Evolutionary conservation across 35 echinoderm and acorn worm genomes (phyloP).

Genomic region (Anneissia japonica): DNA sequence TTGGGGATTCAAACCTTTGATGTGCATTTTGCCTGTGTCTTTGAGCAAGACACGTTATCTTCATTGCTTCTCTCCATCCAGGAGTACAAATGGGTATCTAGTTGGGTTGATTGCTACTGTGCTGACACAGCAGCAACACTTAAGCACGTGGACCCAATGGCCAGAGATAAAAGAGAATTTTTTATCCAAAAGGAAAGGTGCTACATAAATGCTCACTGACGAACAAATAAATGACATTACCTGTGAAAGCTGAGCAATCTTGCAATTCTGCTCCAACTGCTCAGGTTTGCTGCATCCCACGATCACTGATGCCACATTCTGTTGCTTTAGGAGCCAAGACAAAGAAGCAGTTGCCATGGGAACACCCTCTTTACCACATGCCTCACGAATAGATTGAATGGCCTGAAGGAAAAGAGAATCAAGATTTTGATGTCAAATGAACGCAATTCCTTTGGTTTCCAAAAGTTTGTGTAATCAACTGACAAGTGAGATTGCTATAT

Average conservation of each 20-base stretch:
- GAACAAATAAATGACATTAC: too few relatives aligned
- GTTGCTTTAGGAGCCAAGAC: constrained; percentile 34
- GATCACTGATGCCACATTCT: constrained; percentile 34
- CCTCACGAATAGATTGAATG: constrained; percentile 25
- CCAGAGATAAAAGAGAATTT: not conserved
- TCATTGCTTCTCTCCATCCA: too few relatives aligned
- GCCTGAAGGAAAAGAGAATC: constrained; percentile 15
- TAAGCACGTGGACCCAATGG: not conserved
- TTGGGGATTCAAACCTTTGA: too few relatives aligned
- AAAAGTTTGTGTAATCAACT: too few relatives aligned
- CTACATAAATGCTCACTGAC: too few relatives aligned
- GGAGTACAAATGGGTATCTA: too few relatives aligned
- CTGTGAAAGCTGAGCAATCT: constrained; percentile 38
- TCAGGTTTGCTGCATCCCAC: constrained; percentile 38
- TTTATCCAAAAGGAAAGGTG: not conserved
- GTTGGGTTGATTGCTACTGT: too few relatives aligned
- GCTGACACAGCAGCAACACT: not conserved
- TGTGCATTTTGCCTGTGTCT: too few relatives aligned
- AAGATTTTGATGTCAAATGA: too few relatives aligned
- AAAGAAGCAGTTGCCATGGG: constrained; percentile 40
- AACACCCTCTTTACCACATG: constrained; percentile 29
- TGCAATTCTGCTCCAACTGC: constrained; percentile 49
- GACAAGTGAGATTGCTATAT: too few relatives aligned
- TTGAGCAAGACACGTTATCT: too few relatives aligned
- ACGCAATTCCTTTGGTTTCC: too few relatives aligned